Evolutionary conservation across 2,797 vertebrate species (phyloP), one percentile per base, ranked within the genome.

Genomic region (Labroides dimidiatus): DNA sequence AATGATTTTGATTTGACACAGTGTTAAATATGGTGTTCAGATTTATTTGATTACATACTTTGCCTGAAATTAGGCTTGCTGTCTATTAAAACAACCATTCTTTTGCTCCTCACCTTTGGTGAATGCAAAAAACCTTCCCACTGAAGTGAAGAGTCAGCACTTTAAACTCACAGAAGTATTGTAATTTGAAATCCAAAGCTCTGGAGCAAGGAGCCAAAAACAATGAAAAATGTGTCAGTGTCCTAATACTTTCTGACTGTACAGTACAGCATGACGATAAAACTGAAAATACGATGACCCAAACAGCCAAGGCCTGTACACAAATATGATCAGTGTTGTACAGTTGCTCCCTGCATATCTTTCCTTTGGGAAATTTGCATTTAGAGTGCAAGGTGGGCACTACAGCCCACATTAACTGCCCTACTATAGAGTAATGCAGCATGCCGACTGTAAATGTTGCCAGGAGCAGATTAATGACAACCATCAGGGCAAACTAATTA

Each of bases 401-500:
- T 57, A 41, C 76, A 69, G 70, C 74, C 72, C 64, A 62, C 69
- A 49, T 56, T 64, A 41, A 49, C 75, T 63, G 55, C 39, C 59
- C 62, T 15, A 68, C 68, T 44, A 64, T 50, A 59, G 61, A 82
- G 59, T 71, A 61, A 68, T 69, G 81, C 73, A 69, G 73, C 77
- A 70, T 65, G 70, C 60, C 44, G 57, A 72, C 69, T 82, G 66
- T 88, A 87, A 87, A 87, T 71, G 83, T 84, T 62, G 73, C 64
- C 81, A 75, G 78, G 16, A 55, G 69, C 72, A 86, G 82, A 91
- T 85, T 84, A 90, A 88, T 88, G 84, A 76, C 82, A 84, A 63
- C 75, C 70, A 81, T 89, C 84, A 85, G 79, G 74, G 90, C 90
- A 72, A 85, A 81, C 72, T 90, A 79, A 88, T 92, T 89, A 92